Base-by-base conservation (phyloP, 2,113 vertebrate genomes). In the Lepus europaeus region DNA sequence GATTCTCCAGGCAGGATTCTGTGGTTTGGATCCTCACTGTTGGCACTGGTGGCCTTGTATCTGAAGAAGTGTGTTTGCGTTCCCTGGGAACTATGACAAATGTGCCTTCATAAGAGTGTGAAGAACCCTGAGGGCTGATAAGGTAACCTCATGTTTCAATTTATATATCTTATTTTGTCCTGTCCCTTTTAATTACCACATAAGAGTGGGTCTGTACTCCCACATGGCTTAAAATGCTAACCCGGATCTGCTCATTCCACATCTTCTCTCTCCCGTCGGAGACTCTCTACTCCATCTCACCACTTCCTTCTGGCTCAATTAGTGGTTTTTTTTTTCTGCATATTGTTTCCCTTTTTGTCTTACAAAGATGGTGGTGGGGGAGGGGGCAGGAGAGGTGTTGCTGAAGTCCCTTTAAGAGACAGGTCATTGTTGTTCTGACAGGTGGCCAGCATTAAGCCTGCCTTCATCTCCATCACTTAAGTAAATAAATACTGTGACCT, bases 401-500 rank as follows among this genome's bases (percentile, higher is more conserved):
- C 81, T 59, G 45, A 96, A 93, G 86, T 87, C 78, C 90, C 74
- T 70, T n/a, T 88, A 78, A 88, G 90, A 93, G 85, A 51, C 84
- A 93, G n/a, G 79, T 86, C 72, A 31, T 61, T 91, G 53, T 76
- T 93, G 16, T 19, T 90, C 88, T 77, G 90, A 90, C 85, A 82
- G 94, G 85, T 78, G 88, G 81, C 74, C 53, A 61, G 92, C 27
- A 0, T 92, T 95, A 90, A 93, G 45, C 82, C 81, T 89, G 80
- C 73, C 92, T 92, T 85, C 89, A n/a, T 89, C 80, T 96, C 85
- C 64, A 79, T 86, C 53, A 31, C 66, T 39, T 82, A 92, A 91
- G 83, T 89, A 91, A 96, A 88, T 91, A 95, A 93, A 94, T 66
- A 94, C 87, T 56, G n/a, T 95, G 95, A 78, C 88, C 90, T n/a